A percentile compares a stretch with the other conserved stretches of the same genome.
phyloP scores from a whole-genome alignment of 1,140 invertebrate species.

The roundworm (Caenorhabditis elegans) region DNA sequence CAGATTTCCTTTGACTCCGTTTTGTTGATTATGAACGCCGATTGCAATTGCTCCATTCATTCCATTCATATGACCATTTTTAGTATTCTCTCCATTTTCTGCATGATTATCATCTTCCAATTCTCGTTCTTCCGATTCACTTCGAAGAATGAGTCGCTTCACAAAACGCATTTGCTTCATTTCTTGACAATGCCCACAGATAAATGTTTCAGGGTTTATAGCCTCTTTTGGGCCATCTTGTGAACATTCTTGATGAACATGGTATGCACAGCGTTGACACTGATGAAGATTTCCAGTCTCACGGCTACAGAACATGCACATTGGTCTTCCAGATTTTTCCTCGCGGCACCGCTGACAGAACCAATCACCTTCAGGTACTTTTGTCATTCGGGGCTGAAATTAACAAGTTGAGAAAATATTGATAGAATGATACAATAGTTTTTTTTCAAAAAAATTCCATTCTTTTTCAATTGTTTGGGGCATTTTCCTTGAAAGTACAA shows the following conservation, averaged over 20 bases:
- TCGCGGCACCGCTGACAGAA: slow-evolving; percentile 33
- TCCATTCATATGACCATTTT: background rate
- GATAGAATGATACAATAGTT: background rate
- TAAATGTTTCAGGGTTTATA: background rate
- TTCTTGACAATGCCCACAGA: background rate
- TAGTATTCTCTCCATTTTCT: background rate
- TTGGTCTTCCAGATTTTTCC: background rate
- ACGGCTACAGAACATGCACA: slow-evolving; percentile 23
- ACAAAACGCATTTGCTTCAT: background rate
- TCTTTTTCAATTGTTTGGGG: too few relatives aligned
- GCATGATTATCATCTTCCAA: background rate
- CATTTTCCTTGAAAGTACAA: too few relatives aligned
- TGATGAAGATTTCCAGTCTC: slow-evolving; percentile 24
- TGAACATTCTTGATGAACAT: slow-evolving; percentile 33
- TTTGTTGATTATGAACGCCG: background rate
- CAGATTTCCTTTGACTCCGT: background rate
- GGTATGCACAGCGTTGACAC: slow-evolving; percentile 16
- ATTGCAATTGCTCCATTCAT: background rate
- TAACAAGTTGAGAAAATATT: background rate
- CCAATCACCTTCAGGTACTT: slow-evolving; percentile 39
- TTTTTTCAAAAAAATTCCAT: too few relatives aligned
- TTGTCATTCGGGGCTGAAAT: slow-evolving; percentile 25
- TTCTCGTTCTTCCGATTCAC: slow-evolving; percentile 36
- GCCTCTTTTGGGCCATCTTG: background rate
- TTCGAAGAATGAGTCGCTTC: background rate